Conservation (phyloP, 2,797 vertebrate species). For the Potorous gilbertii region DNA sequence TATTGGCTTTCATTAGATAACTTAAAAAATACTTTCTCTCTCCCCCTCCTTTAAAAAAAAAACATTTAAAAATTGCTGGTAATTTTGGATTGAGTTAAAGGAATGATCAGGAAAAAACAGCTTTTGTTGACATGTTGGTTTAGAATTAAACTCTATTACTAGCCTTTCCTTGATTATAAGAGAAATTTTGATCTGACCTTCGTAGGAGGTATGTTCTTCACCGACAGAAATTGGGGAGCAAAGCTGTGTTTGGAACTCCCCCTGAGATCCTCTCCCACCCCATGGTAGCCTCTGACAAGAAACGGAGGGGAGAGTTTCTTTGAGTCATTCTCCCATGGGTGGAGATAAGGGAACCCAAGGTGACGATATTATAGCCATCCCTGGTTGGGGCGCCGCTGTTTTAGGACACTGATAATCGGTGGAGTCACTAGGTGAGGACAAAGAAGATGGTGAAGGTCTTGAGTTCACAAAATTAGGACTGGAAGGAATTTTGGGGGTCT, state of each 20-base stretch:
- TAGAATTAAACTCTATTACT: background rate
- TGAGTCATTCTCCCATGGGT: background rate
- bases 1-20: background rate
- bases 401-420: background rate
- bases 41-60: background rate
- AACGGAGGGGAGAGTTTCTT: background rate
- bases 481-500: background rate
- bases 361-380: background rate
- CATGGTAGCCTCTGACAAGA: background rate
- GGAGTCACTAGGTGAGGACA: background rate
- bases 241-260: accelerated
- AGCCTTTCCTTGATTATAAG: background rate
- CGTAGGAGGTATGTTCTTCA: background rate
- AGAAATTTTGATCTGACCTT: background rate
- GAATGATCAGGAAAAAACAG: background rate
- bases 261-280: accelerated
- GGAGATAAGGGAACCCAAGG: background rate
- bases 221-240: accelerated
- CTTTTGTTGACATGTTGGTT: background rate
- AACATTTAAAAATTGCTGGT: background rate
- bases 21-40: background rate
- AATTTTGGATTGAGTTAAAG: background rate
- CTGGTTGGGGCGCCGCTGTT: background rate
- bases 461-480: background rate
- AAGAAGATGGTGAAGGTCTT: background rate